These are phyloP conservation scores for Aotus griseimembra DNA, from an alignment of 2,797 vertebrate species.

Conservation along the genomic window DNA sequence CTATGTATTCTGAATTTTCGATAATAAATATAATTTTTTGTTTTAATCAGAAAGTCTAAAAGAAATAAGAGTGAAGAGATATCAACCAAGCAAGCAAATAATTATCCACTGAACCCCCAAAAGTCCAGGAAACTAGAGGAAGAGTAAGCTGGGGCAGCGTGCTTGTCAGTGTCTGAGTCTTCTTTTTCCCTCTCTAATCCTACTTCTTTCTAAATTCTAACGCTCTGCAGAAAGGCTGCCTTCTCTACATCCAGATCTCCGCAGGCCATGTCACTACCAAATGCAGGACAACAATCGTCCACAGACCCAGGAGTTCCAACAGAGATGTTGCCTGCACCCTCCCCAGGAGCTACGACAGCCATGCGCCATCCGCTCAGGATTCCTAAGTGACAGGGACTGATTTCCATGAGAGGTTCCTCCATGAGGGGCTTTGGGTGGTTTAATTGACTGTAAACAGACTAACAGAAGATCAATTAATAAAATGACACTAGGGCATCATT, in stretches of 20 bases:
- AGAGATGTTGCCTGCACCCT: background rate
- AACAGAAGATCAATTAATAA: background rate
- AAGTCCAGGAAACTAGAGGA: background rate
- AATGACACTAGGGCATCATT: background rate
- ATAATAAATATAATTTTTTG: background rate
- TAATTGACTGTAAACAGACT: constrained; percentile 61
- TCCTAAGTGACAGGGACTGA: constrained; percentile 51
- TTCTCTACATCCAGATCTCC: background rate
- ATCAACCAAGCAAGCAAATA: background rate
- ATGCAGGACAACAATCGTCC: fast-evolving
- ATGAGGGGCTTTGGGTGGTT: constrained; percentile 9
- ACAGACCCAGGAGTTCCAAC: background rate
- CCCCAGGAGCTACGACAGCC: background rate
- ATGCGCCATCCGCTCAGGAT: background rate
- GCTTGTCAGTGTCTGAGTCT: fast-evolving
- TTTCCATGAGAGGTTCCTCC: constrained; percentile 26
- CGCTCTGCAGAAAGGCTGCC: background rate
- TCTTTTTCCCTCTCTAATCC: background rate
- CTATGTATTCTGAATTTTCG: background rate
- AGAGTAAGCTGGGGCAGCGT: fast-evolving
- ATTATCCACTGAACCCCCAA: background rate
- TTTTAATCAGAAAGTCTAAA: background rate
- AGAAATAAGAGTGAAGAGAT: background rate
- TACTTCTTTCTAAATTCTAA: background rate
- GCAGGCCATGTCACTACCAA: background rate